Base-by-base conservation (phyloP, 2,113 vertebrate genomes). In the Scortum barcoo region DNA sequence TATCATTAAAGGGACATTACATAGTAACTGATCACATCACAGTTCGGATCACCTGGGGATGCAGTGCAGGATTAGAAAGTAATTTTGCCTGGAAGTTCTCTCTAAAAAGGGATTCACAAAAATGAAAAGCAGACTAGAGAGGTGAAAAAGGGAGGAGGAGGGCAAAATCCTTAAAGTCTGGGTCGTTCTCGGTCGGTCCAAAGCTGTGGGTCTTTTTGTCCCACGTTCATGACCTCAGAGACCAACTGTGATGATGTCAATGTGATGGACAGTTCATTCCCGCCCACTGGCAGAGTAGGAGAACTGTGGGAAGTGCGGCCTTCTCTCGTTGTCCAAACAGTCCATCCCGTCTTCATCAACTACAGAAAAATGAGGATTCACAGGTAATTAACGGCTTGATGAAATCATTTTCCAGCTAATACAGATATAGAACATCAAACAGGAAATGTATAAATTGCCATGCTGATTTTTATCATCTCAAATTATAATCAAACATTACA, bases 281-380 rank as follows among this genome's bases (percentile, higher is more conserved):
- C 98, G 96, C 80, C 98, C 98, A 44, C 98, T 99, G 90, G 98
- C 98, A 3, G 98, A 99, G 95, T 99, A 99, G 89, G 98, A 99
- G 92, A 99, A 99, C 87, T 99, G 98, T n/a, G 98, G 98, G 94
- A 99, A 99, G 90, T 99, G 98, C 0, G 98, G 98, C 86, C 98
- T 95, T 86, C 98, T 94, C 94, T 99, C 98, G 57, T 96, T 99
- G 94, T 99, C 98, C 94, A 97, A 90, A 95, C 97, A 97, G 91
- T 99, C 98, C 98, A 98, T 98, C 62, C 98, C 98, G 20, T 99
- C 98, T 90, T 99, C 98, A 12, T 99, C 98, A 89, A 97, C 98
- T 99, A 14, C 17, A 42, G 51, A 71, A 70, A 60, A 77, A 72
- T 54, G 7, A 42, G 20, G n/a, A 81, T 38, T 72, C 13, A 62